Conservation (phyloP, 2,797 vertebrate species). For the Luscinia luscinia region DNA sequence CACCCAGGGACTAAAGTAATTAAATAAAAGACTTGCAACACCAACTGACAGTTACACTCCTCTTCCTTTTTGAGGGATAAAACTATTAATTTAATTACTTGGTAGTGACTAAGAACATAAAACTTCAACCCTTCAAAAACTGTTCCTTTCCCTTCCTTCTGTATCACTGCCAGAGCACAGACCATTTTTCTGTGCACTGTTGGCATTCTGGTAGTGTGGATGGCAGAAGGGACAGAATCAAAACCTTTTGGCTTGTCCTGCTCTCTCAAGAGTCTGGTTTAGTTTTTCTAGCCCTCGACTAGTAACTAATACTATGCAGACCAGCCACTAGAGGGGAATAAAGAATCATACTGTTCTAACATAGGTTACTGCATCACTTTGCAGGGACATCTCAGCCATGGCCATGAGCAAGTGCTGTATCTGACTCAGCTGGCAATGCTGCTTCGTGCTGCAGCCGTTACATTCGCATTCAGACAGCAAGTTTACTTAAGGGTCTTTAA, state of each 20-base stretch:
- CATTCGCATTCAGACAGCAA: neutral
- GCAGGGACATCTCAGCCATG: neutral
- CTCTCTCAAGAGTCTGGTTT: too few species aligned
- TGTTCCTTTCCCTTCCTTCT: neutral
- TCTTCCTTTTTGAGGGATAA: neutral
- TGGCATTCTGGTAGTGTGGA: neutral
- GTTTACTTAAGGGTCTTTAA: neutral
- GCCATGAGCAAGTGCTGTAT: neutral
- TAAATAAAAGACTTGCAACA: neutral
- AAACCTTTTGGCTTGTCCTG: neutral
- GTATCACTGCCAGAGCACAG: neutral
- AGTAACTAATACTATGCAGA: neutral
- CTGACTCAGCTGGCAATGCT: neutral
- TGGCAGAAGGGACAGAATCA: neutral
- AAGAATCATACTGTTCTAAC: neutral
- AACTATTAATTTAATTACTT: neutral
- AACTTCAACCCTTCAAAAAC: neutral
- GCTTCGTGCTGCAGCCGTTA: neutral
- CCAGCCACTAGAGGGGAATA: conserved; percentile 64
- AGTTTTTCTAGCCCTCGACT: neutral
- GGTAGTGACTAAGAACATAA: neutral
- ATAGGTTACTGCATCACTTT: neutral
- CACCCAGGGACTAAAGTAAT: neutral
- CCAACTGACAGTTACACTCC: neutral
- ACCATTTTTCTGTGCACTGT: neutral